Percentiles rank a stretch among this genome's conserved stretches.
phyloP scores from a whole-genome alignment of 2,797 vertebrate genomes.

The Molossus alvarezi region DNA sequence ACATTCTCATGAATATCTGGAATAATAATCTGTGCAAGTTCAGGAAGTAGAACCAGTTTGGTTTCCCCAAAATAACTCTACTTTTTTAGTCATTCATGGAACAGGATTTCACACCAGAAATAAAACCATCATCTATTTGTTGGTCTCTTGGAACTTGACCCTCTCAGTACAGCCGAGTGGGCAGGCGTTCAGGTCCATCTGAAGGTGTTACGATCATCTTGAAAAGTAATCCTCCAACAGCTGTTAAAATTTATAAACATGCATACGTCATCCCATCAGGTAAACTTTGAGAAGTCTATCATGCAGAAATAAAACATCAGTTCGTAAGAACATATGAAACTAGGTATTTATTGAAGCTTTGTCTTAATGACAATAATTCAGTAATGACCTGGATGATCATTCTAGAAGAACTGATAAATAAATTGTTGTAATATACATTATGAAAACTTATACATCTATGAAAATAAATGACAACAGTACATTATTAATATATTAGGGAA shows the following conservation, averaged over 20 bases:
- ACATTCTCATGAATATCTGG: neutral
- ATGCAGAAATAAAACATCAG: neutral
- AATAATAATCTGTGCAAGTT: neutral
- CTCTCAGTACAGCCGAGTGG: neutral
- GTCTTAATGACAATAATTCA: neutral
- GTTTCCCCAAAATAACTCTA: neutral
- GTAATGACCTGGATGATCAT: neutral
- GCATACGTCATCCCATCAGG: neutral
- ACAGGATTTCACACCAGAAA: neutral
- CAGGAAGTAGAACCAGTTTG: neutral
- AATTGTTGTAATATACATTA: neutral
- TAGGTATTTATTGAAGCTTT: neutral
- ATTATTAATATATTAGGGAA: neutral
- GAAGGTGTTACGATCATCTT: neutral
- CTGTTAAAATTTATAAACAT: neutral
- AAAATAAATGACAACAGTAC: neutral
- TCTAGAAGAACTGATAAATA: neutral
- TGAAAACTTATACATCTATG: neutral
- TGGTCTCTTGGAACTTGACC: neutral
- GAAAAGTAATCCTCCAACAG: neutral
- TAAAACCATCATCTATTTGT: neutral
- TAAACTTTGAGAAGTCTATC: neutral
- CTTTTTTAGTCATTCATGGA: neutral
- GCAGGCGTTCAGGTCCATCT: neutral
- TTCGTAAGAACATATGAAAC: neutral